Evolutionary conservation across 2,113 vertebrate species (phyloP).

Genomic region (Illadopsis cleaveri): DNA sequence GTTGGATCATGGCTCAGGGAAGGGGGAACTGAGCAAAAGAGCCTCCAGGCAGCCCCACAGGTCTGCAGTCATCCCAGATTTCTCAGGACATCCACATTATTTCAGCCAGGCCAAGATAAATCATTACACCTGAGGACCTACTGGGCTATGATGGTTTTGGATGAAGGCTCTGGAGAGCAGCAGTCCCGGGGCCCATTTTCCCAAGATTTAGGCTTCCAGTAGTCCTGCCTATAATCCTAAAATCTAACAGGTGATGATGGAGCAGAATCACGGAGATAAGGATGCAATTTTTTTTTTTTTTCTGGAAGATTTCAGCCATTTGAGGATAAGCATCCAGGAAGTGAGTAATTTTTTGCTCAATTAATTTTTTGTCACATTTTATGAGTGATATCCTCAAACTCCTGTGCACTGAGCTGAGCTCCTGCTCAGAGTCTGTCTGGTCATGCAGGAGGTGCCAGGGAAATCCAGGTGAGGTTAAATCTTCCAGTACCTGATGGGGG

Average conservation of each 20-base stretch:
- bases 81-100: neutral
- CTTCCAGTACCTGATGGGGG: neutral
- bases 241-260: neutral
- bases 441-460: neutral
- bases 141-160: neutral
- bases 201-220: neutral
- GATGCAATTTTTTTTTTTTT: neutral
- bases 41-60: neutral
- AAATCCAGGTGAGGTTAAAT: neutral
- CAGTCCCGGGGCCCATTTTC: neutral
- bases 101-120: neutral
- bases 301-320: neutral
- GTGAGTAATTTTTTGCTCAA: neutral
- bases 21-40: accelerated
- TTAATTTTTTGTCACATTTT: neutral
- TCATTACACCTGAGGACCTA: neutral
- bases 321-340: accelerated
- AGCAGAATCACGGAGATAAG: neutral
- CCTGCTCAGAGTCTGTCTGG: neutral
- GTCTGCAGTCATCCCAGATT: neutral
- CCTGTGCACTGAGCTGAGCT: accelerated
- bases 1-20: neutral
- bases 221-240: neutral
- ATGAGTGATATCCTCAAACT: neutral
- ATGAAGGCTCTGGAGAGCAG: neutral